These are phyloP conservation scores for Dromas ardeola DNA, from an alignment of 2,113 vertebrate genomes.

Conservation along the genomic window DNA sequence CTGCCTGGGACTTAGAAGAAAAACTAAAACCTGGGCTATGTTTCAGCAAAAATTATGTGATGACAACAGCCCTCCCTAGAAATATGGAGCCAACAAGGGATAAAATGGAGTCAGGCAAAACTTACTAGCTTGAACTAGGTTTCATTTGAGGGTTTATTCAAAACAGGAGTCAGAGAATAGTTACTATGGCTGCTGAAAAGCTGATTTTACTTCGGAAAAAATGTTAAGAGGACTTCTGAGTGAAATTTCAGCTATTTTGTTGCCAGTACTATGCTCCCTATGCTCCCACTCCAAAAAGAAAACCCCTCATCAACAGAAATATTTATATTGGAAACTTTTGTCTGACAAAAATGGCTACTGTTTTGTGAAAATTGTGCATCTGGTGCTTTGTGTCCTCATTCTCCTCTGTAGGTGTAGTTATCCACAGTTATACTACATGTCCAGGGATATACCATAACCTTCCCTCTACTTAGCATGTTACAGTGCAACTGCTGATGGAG, in stretches of 20 bases:
- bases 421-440: rapidly evolving
- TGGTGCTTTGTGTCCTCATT: neutral
- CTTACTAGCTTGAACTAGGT: neutral
- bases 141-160: neutral
- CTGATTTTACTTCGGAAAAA: neutral
- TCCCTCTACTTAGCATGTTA: neutral
- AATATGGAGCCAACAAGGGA: neutral
- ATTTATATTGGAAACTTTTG: neutral
- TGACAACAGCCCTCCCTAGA: neutral
- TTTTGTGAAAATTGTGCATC: neutral
- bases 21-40: neutral
- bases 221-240: neutral
- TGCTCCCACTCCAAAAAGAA: no score
- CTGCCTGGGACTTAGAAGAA: neutral
- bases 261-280: neutral
- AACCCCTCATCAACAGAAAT: neutral
- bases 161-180: neutral
- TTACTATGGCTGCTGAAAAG: neutral
- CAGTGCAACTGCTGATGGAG: neutral
- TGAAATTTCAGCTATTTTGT: neutral
- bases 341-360: neutral
- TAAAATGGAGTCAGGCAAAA: neutral
- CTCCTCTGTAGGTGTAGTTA: neutral
- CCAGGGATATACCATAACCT: neutral
- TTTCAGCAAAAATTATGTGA: neutral